Conservation (phyloP, 2,888 invertebrate genomes). For the Polymixis flavicincta region DNA sequence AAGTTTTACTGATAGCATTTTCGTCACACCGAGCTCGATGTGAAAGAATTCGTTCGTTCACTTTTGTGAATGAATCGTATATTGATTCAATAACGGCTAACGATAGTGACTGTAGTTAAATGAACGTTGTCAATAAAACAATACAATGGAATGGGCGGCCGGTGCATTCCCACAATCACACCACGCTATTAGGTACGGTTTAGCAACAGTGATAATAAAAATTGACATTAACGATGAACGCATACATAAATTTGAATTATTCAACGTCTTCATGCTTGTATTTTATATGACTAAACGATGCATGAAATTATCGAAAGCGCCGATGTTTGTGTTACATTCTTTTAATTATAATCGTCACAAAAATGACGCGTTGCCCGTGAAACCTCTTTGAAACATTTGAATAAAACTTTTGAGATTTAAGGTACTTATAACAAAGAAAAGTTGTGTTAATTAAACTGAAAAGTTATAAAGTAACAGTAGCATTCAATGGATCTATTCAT, state of each 20-base stretch:
- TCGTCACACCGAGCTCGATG: slow-evolving; percentile 60
- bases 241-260: slow-evolving; percentile 72
- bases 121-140: slow-evolving; percentile 67
- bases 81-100: slow-evolving; percentile 63
- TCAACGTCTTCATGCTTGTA: slow-evolving; percentile 71
- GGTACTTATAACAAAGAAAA: not conserved
- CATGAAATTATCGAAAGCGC: slow-evolving; percentile 74
- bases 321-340: slow-evolving; percentile 58
- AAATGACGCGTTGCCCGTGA: slow-evolving; percentile 30
- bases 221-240: slow-evolving; percentile 73
- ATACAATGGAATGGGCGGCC: slow-evolving; percentile 54
- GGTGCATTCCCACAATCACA: slow-evolving; percentile 71
- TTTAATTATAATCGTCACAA: slow-evolving; percentile 54
- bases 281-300: slow-evolving; percentile 71
- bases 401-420: not conserved
- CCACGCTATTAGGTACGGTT: slow-evolving; percentile 70
- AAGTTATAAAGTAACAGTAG: not conserved
- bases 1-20: slow-evolving; percentile 60
- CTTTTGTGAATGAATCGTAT: slow-evolving; percentile 68
- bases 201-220: slow-evolving; percentile 74
- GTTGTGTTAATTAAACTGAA: not conserved
- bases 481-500: not conserved
- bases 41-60: slow-evolving; percentile 63
- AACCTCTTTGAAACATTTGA: slow-evolving; percentile 11
- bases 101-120: slow-evolving; percentile 62